A percentile compares a stretch with the other conserved stretches of the same genome.
phyloP scores from a whole-genome alignment of 2,113 vertebrate species.

The Cinclus mexicanus region DNA sequence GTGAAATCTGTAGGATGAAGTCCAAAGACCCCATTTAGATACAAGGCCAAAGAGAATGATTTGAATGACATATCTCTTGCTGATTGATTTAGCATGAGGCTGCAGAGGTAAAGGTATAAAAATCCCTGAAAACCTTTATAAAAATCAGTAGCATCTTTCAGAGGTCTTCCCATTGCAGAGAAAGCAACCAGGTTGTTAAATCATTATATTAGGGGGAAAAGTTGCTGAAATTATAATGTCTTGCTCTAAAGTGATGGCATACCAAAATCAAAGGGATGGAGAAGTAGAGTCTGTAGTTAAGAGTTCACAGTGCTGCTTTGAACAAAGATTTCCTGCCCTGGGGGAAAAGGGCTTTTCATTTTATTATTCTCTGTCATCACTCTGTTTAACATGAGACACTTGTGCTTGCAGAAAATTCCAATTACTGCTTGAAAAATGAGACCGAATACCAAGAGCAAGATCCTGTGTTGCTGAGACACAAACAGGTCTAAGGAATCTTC shows the following conservation, averaged over 20 bases:
- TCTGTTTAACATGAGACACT: constrained; percentile 9
- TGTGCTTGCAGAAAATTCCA: constrained; percentile 29
- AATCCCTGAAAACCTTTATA: not conserved
- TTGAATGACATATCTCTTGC: not conserved
- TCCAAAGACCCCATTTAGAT: constrained; percentile 47
- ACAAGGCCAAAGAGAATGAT: not conserved
- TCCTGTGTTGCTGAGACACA: not conserved
- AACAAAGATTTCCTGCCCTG: constrained; percentile 42
- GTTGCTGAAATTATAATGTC: not conserved
- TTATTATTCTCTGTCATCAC: constrained; percentile 12
- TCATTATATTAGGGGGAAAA: not conserved
- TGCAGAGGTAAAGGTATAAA: not conserved
- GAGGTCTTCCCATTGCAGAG: not conserved
- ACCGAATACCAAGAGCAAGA: not conserved
- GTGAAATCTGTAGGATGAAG: not conserved
- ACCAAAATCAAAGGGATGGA: constrained; percentile 8
- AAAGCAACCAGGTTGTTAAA: not conserved
- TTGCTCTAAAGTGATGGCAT: not conserved
- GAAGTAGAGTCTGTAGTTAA: not conserved
- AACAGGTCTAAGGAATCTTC: not conserved
- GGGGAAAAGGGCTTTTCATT: constrained; percentile 4
- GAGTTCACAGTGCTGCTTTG: not conserved
- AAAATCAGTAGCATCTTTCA: not conserved
- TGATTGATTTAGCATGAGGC: not conserved
- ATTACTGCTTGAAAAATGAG: constrained; percentile 20